Conservation (phyloP, 2,113 vertebrate species). For the Gallinago undulata region DNA sequence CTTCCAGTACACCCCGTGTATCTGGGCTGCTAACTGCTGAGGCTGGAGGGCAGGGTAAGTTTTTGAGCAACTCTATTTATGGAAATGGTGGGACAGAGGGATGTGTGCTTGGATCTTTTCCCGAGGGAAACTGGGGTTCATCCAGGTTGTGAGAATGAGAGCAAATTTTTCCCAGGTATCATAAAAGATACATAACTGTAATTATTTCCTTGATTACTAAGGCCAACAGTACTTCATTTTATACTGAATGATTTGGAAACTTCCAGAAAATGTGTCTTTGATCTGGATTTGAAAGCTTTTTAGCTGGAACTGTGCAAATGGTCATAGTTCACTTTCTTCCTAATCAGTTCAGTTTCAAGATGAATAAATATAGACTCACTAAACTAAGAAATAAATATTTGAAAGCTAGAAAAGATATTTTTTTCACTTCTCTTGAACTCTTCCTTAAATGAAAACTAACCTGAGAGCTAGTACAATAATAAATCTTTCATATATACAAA, state of each 20-base stretch:
- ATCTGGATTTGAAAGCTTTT: background rate
- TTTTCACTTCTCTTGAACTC: background rate
- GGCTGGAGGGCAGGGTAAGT: accelerated
- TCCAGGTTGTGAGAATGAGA: background rate
- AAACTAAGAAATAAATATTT: background rate
- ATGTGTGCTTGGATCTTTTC: background rate
- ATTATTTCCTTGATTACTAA: background rate
- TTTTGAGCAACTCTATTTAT: background rate
- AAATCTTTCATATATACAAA: background rate
- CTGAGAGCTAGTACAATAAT: background rate
- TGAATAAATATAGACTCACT: background rate
- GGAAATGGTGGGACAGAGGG: background rate
- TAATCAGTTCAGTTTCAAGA: background rate
- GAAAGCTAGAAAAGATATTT: background rate
- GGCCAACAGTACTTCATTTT: background rate
- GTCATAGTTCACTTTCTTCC: background rate
- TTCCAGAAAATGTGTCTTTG: background rate
- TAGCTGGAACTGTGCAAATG: background rate
- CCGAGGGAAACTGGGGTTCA: background rate
- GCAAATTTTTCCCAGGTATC: background rate
- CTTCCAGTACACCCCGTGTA: background rate
- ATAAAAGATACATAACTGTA: background rate
- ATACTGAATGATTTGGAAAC: background rate
- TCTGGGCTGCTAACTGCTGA: background rate
- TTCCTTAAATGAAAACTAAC: background rate